phyloP scores from a whole-genome alignment of 64 coral and sea anemone genomes.

The Montipora cactus region DNA sequence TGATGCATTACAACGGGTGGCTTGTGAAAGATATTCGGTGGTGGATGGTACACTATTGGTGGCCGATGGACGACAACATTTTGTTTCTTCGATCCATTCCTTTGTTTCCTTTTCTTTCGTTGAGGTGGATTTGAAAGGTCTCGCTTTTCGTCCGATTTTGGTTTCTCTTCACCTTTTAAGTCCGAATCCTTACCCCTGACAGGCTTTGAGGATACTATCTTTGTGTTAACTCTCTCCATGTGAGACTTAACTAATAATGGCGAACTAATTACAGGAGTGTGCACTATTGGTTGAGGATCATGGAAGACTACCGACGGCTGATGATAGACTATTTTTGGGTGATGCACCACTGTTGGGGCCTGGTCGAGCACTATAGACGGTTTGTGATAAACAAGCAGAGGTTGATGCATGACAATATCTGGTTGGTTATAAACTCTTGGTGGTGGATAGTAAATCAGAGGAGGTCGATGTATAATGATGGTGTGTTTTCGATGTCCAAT shows the following conservation, averaged over 20 bases:
- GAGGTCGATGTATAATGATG: constrained; percentile 81
- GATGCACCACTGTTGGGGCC: constrained; percentile 80
- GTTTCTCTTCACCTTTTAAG: not conserved
- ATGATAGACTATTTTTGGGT: constrained; percentile 79
- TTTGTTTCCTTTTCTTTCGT: not conserved
- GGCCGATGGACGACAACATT: constrained; percentile 39
- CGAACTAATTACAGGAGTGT: constrained; percentile 63
- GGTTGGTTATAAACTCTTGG: constrained; percentile 75
- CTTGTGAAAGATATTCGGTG: constrained; percentile 70
- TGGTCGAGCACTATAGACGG: constrained; percentile 83
- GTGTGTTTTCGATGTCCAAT: constrained; percentile 67
- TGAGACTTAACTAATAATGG: constrained; percentile 49
- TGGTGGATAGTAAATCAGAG: constrained; percentile 78
- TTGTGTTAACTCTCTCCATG: not conserved
- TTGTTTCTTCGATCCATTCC: constrained; percentile 22
- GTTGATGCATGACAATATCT: constrained; percentile 85
- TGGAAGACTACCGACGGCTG: constrained; percentile 89
- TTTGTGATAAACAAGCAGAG: constrained; percentile 79
- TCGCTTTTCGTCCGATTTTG: constrained; percentile 13
- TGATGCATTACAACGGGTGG: constrained; percentile 71
- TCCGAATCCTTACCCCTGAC: not conserved
- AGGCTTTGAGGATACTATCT: not conserved
- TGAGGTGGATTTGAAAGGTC: not conserved
- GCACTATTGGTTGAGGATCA: constrained; percentile 68
- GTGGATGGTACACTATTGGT: constrained; percentile 54